These are phyloP conservation scores for Mesocentrotus franciscanus DNA, from an alignment of 53 echinoderm and acorn worm genomes.

Conservation along the genomic window DNA sequence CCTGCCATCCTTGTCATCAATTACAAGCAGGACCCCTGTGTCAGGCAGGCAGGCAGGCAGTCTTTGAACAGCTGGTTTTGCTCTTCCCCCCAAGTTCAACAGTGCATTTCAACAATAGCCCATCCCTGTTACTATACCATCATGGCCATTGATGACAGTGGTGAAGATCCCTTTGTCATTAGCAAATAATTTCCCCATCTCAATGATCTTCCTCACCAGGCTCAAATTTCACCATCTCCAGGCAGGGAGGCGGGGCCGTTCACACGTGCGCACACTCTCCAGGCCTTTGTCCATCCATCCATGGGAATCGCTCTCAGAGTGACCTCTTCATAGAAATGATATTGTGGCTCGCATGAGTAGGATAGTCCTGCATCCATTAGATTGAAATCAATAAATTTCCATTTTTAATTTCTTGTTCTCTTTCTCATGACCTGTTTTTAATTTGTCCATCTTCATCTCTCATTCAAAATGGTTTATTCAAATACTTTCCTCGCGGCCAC, in stretches of 20 bases:
- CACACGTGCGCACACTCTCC: neutral
- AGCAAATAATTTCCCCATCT: conserved; percentile 55
- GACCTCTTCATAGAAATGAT: neutral
- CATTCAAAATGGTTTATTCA: neutral
- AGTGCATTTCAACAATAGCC: conserved; percentile 50
- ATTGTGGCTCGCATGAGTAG: neutral
- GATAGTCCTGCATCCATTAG: neutral
- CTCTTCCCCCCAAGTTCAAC: conserved; percentile 42
- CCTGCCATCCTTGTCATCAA: conserved; percentile 16
- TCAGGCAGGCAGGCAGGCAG: neutral
- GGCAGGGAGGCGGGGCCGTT: conserved; percentile 36
- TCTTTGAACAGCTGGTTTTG: conserved; percentile 51
- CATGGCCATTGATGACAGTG: conserved; percentile 20
- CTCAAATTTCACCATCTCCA: conserved; percentile 27
- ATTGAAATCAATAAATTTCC: conserved; percentile 1
- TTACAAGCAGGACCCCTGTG: neutral
- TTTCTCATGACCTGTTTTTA: neutral
- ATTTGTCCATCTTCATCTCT: neutral
- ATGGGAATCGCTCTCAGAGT: neutral
- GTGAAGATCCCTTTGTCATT: conserved; percentile 52
- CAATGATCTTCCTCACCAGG: conserved; percentile 20
- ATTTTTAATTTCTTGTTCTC: neutral
- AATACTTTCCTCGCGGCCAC: neutral
- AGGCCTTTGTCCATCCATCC: neutral
- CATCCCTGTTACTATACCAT: conserved; percentile 20